Base-by-base conservation (phyloP, 2,797 vertebrate genomes). In the Argentina silus region DNA sequence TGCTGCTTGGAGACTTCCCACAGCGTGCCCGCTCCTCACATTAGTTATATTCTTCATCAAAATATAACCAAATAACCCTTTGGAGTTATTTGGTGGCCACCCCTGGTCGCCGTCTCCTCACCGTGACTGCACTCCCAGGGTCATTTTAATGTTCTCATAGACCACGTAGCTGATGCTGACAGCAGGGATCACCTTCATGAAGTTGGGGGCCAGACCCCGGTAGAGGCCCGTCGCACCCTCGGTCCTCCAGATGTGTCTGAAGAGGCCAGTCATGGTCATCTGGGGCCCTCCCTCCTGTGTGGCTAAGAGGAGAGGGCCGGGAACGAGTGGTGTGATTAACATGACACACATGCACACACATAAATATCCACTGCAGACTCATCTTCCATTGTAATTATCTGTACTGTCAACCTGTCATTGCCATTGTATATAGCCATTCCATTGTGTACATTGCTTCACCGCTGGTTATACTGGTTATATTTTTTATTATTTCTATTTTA, bases 141-240 rank as follows among this genome's bases (percentile, higher is more conserved):
- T 94, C 85, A 93, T 90, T 91, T 96, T 96, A 79, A 96, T 85
- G 87, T 96, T 95, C 73, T 96, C 96, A 0, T 96, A 96, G 0
- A 96, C 95, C 87, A 96, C 96, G 0, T 96, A 96, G 88, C 96
- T 96, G 92, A 96, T 96, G 93, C 96, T 96, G 27, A 96, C 96
- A 0, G 96, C 95, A 0, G 96, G 96, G 76, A 96, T 96, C 88
- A 96, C 96, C 91, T 96, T 96, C 95, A 96, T 96, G n/a, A 96
- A 96, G 84, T 96, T 96, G 1, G 96, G 96, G 0, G 95, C 94
- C 87, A 96, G 89, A 44, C 96, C 96, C 69, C 96, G 85, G 81
- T 96, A 96, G 21, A 96, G 94, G 69, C 96, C 96, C 45, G 92
- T 91, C 0, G 94, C 93, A 8, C 96, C 95, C 75, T 96, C 96